Evolutionary conservation across 2,797 vertebrate species (phyloP).

Genomic region (Adelosebastes latens): DNA sequence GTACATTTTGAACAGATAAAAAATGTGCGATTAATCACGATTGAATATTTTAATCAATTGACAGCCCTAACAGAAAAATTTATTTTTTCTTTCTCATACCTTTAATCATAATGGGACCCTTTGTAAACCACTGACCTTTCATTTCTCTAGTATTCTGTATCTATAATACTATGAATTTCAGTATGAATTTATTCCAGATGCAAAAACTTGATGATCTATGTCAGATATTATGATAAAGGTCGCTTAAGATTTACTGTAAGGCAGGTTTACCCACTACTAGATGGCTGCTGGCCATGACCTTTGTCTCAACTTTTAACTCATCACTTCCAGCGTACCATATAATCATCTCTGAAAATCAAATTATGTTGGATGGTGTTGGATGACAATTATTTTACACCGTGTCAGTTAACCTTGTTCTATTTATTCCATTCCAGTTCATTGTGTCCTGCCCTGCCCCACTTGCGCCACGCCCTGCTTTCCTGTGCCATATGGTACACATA

Average conservation of each 20-base stretch:
- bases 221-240: background rate
- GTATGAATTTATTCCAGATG: background rate
- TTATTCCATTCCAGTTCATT: background rate
- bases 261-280: background rate
- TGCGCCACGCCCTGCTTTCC: background rate
- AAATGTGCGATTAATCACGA: no score
- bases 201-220: background rate
- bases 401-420: slow-evolving; percentile 5
- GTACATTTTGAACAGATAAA: no score
- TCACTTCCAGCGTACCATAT: background rate
- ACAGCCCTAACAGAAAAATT: background rate
- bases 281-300: background rate
- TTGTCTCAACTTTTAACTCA: background rate
- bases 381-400: background rate
- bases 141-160: background rate
- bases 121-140: background rate
- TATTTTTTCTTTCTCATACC: background rate
- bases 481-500: background rate
- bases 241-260: background rate
- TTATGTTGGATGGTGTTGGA: background rate
- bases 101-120: background rate
- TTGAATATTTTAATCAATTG: no score
- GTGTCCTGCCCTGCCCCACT: background rate
- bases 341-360: slow-evolving; percentile 6
- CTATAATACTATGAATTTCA: background rate